Evolutionary conservation across 2,113 vertebrate species (phyloP).

Genomic region (Tylochromis polylepis): DNA sequence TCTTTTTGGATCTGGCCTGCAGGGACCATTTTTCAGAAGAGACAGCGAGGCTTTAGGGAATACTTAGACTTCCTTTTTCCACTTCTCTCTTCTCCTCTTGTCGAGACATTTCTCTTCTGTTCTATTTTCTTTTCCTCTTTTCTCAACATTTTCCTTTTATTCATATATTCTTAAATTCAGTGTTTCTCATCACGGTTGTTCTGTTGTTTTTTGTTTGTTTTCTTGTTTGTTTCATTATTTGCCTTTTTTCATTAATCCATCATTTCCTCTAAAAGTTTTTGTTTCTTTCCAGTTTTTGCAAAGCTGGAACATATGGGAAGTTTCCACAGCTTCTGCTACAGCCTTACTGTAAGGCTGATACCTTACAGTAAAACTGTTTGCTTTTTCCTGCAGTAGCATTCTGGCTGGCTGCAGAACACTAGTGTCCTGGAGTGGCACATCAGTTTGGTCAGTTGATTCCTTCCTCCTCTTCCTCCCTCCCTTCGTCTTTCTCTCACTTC

Average conservation of each 20-base stretch:
- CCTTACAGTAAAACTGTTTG: constrained; percentile 18
- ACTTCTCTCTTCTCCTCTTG: background rate
- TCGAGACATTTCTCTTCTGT: background rate
- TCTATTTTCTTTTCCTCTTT: background rate
- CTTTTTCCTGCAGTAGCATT: constrained; percentile 21
- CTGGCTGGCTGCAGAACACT: constrained; percentile 22
- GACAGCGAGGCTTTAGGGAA: constrained; percentile 58
- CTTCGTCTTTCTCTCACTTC: constrained; percentile 47
- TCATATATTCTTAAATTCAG: background rate
- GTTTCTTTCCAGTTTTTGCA: background rate
- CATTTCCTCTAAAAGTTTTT: background rate
- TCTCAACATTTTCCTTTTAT: background rate
- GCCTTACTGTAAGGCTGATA: background rate
- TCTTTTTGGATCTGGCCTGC: constrained; percentile 50
- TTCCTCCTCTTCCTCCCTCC: constrained; percentile 56
- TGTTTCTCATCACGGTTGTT: background rate
- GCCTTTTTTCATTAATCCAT: background rate
- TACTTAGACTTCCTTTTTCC: constrained; percentile 25
- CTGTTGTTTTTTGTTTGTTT: background rate
- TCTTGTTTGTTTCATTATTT: background rate
- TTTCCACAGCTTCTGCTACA: background rate
- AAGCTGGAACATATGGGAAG: background rate
- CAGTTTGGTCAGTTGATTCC: constrained; percentile 52
- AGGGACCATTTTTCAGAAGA: constrained; percentile 68
- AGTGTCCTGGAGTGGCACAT: constrained; percentile 44